Base-by-base conservation (phyloP, 2,113 vertebrate genomes). In the Myiopsitta monachus region DNA sequence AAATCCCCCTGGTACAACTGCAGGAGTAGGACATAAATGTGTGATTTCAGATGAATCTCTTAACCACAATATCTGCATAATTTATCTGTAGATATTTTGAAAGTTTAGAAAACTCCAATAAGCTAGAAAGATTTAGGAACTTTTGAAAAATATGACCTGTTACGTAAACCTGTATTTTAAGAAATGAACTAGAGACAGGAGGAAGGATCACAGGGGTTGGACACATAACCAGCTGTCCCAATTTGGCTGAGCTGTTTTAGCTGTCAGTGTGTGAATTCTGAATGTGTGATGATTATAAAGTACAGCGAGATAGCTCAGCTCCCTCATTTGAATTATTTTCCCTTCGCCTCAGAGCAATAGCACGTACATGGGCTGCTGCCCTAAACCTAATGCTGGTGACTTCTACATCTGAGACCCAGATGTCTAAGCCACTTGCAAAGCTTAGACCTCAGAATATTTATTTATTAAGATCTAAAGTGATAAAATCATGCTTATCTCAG, bases 121-220 rank as follows among this genome's bases (percentile, higher is more conserved):
- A 88, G 26, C 84, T 68, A 7, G 63, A 38, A 86, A 84, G 66
- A 89, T 44, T 54, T 36, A 22, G 26, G 80, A 92, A 92, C 83
- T 93, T 88, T 38, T 26, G 26, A 33, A 79, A 91, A 64, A 33
- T 74, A 59, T 86, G 92, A 96, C 90, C 95, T 47, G 88, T 95
- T 95, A 96, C 0, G 0, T 94, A 95, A 97, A 94, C 83, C 88
- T 93, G 96, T 92, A 92, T 94, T 97, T 96, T 95, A 96, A 79
- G 95, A 94, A 86, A 91, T 86, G 95, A 92, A 88, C 91, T 83
- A 86, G 83, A 95, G 90, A 92, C 88, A 90, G 94, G 94, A 95
- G 95, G 95, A 92, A 95, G 92, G 95, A 90, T 96, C 94, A 83
- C 95, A 90, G 91, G 95, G 95, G 95, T 92, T 95, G 94, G 96